Percentiles rank a stretch among this genome's conserved stretches.
Evolutionary conservation across 2,888 invertebrate genomes (phyloP).

Genomic region (Adelognathus sp.): DNA sequence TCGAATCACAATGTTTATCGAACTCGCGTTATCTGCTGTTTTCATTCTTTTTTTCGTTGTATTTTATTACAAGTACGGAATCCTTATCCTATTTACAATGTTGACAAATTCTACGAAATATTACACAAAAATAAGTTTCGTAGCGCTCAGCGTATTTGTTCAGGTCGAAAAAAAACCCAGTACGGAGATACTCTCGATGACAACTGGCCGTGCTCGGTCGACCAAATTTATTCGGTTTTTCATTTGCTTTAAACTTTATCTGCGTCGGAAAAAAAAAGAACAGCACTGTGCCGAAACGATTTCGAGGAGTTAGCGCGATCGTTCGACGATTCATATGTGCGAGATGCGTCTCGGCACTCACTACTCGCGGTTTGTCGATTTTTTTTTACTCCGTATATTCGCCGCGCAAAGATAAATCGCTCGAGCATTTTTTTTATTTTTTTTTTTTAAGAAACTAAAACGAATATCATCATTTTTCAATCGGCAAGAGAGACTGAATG

Average conservation of each 20-base stretch:
- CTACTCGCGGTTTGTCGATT: background rate
- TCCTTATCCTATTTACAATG: slow-evolving; percentile 76
- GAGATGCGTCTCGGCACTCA: background rate
- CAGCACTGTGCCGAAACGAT: background rate
- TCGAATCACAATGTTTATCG: background rate
- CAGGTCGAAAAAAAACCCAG: slow-evolving; percentile 39
- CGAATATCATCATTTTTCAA: background rate
- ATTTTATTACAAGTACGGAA: slow-evolving; percentile 79
- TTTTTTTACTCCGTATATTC: background rate
- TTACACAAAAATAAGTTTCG: slow-evolving; percentile 77
- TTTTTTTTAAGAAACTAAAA: background rate
- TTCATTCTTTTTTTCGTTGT: slow-evolving; percentile 61
- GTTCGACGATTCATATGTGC: background rate
- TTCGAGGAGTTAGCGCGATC: background rate
- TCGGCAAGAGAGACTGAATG: slow-evolving; percentile 1
- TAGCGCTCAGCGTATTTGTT: slow-evolving; percentile 62
- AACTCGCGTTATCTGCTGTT: background rate
- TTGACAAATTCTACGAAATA: slow-evolving; percentile 74
- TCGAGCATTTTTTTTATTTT: background rate
- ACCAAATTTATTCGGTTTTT: slow-evolving; percentile 23
- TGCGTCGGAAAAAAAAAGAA: too few relatives aligned
- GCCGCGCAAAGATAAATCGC: background rate
- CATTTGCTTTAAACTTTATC: background rate
- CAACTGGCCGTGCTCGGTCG: slow-evolving; percentile 36
- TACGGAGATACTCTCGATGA: slow-evolving; percentile 30